Percentiles rank a stretch among this genome's conserved stretches.
Evolutionary conservation across 2,888 invertebrate genomes (phyloP).

Genomic region (Choreutis nemorana): DNA sequence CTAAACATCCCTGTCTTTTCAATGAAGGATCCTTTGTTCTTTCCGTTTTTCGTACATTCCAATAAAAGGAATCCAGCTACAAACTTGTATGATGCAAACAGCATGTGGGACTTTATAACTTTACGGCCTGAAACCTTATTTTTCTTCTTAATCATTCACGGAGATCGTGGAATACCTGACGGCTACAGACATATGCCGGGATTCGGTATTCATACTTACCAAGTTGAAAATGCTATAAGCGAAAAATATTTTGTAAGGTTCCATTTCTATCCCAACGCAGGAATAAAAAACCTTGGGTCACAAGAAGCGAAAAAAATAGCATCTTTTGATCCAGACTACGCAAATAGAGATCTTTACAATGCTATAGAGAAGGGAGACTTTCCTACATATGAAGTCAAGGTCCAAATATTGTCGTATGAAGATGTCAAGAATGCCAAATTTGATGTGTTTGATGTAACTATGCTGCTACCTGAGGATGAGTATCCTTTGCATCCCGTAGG

Average conservation of each 20-base stretch:
- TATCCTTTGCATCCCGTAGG: constrained; percentile 85
- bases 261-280: constrained; percentile 87
- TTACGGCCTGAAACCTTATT: constrained; percentile 85
- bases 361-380: constrained; percentile 76
- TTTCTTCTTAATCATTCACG: constrained; percentile 81
- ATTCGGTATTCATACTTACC: constrained; percentile 90
- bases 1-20: constrained; percentile 90
- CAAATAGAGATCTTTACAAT: constrained; percentile 84
- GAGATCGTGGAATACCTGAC: constrained; percentile 89
- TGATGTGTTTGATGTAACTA: constrained; percentile 92
- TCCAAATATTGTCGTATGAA: constrained; percentile 83
- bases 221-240: constrained; percentile 77
- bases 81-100: constrained; percentile 84
- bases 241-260: constrained; percentile 83
- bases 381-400: constrained; percentile 78
- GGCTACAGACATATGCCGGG: constrained; percentile 92
- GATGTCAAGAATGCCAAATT: constrained; percentile 78
- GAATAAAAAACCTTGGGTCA: constrained; percentile 76
- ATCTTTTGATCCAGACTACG: constrained; percentile 83
- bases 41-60: constrained; percentile 90
- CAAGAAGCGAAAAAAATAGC: constrained; percentile 71
- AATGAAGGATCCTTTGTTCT: constrained; percentile 84
- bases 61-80: constrained; percentile 92
- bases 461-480: constrained; percentile 77
- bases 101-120: constrained; percentile 92